Evolutionary conservation across 2,888 invertebrate species (phyloP).

Genomic region (Bhutanitis thaidina): DNA sequence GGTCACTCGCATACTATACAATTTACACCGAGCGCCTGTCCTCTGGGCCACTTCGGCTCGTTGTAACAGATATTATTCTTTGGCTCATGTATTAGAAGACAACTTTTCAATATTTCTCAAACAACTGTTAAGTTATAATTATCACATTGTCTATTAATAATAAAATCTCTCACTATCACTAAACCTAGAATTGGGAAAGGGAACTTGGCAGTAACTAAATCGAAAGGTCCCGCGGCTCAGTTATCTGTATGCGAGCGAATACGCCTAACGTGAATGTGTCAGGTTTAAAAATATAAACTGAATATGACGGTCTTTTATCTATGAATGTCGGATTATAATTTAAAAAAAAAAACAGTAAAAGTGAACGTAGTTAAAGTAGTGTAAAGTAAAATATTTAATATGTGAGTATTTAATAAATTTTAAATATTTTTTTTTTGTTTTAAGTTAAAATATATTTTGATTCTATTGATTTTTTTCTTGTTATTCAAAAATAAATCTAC

Average conservation of each 20-base stretch:
- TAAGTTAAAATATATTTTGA: neutral
- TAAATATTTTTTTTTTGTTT: neutral
- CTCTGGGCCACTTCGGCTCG: no score
- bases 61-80: no score
- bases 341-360: neutral
- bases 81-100: no score
- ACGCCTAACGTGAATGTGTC: conserved; percentile 3
- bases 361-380: neutral
- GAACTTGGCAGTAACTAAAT: conserved; percentile 12
- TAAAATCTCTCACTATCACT: conserved; percentile 16
- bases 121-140: conserved; percentile 3
- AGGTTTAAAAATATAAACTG: neutral
- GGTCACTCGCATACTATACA: no score
- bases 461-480: no score
- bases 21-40: no score
- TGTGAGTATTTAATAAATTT: neutral
- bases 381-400: neutral
- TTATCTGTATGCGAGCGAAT: conserved; percentile 15
- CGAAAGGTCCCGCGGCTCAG: conserved; percentile 14
- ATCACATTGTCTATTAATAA: conserved; percentile 6
- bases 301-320: conserved; percentile 14
- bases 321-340: conserved; percentile 1
- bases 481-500: no score
- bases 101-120: no score
- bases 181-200: conserved; percentile 17